Evolutionary conservation across 2,113 vertebrate genomes (phyloP).

Genomic region (Paramisgurnus dabryanus): DNA sequence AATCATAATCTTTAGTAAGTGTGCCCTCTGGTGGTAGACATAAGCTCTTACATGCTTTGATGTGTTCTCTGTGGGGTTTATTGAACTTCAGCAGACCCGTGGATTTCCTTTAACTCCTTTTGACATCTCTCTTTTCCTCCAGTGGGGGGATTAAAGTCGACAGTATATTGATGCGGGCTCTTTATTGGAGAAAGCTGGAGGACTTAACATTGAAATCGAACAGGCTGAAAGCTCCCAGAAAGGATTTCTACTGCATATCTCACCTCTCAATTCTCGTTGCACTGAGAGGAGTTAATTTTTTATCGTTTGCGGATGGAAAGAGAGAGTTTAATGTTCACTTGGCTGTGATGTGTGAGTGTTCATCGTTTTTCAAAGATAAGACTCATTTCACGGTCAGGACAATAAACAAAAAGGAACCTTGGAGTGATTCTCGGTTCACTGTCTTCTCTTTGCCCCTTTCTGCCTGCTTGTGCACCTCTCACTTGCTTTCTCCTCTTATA

Average conservation of each 20-base stretch:
- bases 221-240: constrained; percentile 71
- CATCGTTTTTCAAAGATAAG: constrained; percentile 69
- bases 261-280: constrained; percentile 70
- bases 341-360: constrained; percentile 70
- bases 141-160: constrained; percentile 62
- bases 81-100: constrained; percentile 55
- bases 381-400: constrained; percentile 78
- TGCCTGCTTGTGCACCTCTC: constrained; percentile 19
- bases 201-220: constrained; percentile 68
- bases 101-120: constrained; percentile 67
- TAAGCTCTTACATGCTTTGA: constrained; percentile 43
- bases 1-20: neutral
- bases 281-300: constrained; percentile 74
- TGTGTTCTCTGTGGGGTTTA: constrained; percentile 44
- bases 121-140: constrained; percentile 73
- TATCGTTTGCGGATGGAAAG: constrained; percentile 66
- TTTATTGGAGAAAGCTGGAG: constrained; percentile 67
- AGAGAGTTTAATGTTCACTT: constrained; percentile 67
- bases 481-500: constrained; percentile 41
- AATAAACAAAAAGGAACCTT: constrained; percentile 60
- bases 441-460: constrained; percentile 31
- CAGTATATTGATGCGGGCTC: constrained; percentile 59
- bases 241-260: constrained; percentile 72
- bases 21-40: constrained; percentile 67
- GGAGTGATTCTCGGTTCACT: neutral